Conservation (phyloP, 2,113 vertebrate species). For the Todiramphus saurophagus region DNA sequence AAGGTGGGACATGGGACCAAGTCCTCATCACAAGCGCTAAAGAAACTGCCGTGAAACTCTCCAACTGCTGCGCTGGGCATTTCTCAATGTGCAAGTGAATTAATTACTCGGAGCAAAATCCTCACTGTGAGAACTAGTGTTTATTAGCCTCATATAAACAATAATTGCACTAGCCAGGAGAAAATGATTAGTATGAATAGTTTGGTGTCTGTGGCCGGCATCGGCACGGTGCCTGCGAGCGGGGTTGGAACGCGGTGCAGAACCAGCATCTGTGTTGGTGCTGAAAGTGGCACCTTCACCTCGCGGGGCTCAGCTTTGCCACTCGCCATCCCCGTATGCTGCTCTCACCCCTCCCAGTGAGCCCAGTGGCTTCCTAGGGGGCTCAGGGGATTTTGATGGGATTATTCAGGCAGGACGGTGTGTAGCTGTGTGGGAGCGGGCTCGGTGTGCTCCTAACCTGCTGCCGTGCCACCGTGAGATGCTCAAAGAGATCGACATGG, state of each 20-base stretch:
- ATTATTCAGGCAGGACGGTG: rapidly evolving
- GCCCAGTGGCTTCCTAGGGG: not conserved
- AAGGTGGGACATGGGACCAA: rapidly evolving
- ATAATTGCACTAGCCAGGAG: conserved; percentile 5
- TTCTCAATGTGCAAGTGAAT: not conserved
- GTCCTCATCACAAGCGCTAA: rapidly evolving
- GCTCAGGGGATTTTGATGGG: rapidly evolving
- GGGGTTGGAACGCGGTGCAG: not conserved
- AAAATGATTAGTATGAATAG: conserved; percentile 20
- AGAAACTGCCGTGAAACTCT: not conserved
- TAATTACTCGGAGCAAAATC: not conserved
- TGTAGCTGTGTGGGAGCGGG: rapidly evolving
- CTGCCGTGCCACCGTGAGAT: rapidly evolving
- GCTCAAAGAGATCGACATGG: not conserved
- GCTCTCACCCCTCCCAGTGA: rapidly evolving
- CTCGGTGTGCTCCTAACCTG: not conserved
- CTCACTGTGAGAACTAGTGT: not conserved
- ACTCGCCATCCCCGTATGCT: rapidly evolving
- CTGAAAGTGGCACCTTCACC: not conserved
- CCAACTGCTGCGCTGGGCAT: not conserved
- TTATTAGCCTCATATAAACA: conserved; percentile 22
- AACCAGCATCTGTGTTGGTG: not conserved
- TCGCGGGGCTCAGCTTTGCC: not conserved
- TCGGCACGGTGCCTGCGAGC: not conserved
- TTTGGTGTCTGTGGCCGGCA: not conserved